Conservation (phyloP, 2,888 invertebrate genomes). For the Anarsia innoxiella region DNA sequence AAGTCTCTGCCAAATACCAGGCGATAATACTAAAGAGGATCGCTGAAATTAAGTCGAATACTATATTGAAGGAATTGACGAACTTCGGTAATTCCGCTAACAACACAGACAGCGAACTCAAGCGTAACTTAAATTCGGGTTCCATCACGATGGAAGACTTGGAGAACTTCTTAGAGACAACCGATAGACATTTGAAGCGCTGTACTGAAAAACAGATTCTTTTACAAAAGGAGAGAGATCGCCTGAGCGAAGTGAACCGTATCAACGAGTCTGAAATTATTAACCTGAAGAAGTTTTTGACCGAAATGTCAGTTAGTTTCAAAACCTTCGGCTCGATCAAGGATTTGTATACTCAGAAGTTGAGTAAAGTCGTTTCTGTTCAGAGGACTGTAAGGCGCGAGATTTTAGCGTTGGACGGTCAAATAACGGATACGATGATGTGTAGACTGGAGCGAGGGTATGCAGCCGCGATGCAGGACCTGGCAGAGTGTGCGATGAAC, state of each 20-base stretch:
- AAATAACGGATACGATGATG: slow-evolving; percentile 39
- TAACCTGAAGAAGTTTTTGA: slow-evolving; percentile 55
- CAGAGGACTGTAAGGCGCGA: slow-evolving; percentile 60
- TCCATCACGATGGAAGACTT: slow-evolving; percentile 62
- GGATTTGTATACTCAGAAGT: slow-evolving; percentile 54
- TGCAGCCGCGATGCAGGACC: slow-evolving; percentile 57
- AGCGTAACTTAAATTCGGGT: slow-evolving; percentile 47
- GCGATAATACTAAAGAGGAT: slow-evolving; percentile 61
- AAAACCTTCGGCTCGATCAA: slow-evolving; percentile 55
- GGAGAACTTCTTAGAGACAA: slow-evolving; percentile 64
- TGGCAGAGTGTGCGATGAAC: slow-evolving; percentile 53
- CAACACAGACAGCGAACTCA: slow-evolving; percentile 49
- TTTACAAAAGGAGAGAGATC: slow-evolving; percentile 57
- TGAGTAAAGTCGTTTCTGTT: slow-evolving; percentile 49
- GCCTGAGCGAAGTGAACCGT: slow-evolving; percentile 51
- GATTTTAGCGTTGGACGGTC: slow-evolving; percentile 48
- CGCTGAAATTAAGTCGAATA: slow-evolving; percentile 60
- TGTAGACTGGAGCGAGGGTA: slow-evolving; percentile 54
- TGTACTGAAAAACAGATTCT: slow-evolving; percentile 53
- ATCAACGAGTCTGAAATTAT: slow-evolving; percentile 63
- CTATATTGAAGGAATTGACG: slow-evolving; percentile 57
- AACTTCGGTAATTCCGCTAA: slow-evolving; percentile 52
- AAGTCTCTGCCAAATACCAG: slow-evolving; percentile 64
- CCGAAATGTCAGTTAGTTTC: slow-evolving; percentile 53
- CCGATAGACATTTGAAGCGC: slow-evolving; percentile 52